These are phyloP conservation scores for Andrena bucephala DNA, from an alignment of 2,888 invertebrate species.

Conservation along the genomic window DNA sequence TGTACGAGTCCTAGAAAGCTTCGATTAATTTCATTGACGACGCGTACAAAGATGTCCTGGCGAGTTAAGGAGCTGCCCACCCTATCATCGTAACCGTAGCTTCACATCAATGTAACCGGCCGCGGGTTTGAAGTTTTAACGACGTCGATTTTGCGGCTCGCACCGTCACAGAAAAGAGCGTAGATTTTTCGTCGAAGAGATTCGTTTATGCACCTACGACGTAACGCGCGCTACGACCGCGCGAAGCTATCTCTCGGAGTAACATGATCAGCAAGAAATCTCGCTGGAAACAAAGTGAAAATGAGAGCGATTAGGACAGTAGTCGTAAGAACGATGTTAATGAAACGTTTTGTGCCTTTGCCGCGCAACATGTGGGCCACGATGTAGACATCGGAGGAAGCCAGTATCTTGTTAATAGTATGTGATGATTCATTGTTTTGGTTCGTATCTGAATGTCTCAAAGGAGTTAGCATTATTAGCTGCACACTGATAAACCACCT, in stretches of 20 bases:
- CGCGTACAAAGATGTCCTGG: slow-evolving; percentile 16
- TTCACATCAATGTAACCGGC: slow-evolving; percentile 25
- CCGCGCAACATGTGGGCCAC: slow-evolving; percentile 63
- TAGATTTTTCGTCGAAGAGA: slow-evolving; percentile 18
- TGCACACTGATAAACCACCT: slow-evolving; percentile 67
- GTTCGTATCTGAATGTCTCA: slow-evolving; percentile 64
- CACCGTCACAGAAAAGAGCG: not conserved
- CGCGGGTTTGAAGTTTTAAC: not conserved
- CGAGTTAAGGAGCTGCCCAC: slow-evolving; percentile 19
- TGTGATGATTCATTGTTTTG: slow-evolving; percentile 68
- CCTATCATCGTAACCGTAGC: slow-evolving; percentile 41
- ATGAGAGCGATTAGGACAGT: slow-evolving; percentile 29
- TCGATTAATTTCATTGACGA: slow-evolving; percentile 10
- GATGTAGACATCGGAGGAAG: slow-evolving; percentile 76
- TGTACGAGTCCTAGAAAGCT: slow-evolving; percentile 61
- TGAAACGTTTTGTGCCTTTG: slow-evolving; percentile 50
- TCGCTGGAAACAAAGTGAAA: slow-evolving; percentile 40
- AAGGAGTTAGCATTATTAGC: slow-evolving; percentile 62
- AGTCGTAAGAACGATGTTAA: slow-evolving; percentile 45
- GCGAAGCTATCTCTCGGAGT: slow-evolving; percentile 31
- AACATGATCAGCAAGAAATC: slow-evolving; percentile 54
- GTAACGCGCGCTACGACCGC: slow-evolving; percentile 47
- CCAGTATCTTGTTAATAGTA: slow-evolving; percentile 73
- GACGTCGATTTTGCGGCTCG: slow-evolving; percentile 10
- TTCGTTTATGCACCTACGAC: slow-evolving; percentile 16